These are phyloP conservation scores for Myotis yumanensis DNA, from an alignment of 2,113 vertebrate species.

Conservation along the genomic window DNA sequence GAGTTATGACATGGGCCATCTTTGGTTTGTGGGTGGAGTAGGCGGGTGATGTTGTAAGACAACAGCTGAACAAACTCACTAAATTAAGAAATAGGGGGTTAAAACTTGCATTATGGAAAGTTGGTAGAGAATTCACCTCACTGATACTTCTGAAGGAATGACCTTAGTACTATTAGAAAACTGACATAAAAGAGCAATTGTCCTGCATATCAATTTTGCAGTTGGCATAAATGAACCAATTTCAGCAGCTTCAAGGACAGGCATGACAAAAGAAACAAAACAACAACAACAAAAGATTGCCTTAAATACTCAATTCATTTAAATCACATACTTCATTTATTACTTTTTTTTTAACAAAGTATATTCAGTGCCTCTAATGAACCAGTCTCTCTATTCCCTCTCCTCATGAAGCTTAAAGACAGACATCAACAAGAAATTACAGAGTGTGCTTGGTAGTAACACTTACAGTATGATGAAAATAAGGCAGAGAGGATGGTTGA, in stretches of 20 bases:
- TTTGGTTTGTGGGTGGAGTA: conserved; percentile 29
- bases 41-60: neutral
- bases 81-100: conserved; percentile 56
- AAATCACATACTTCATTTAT: neutral
- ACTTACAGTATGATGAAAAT: neutral
- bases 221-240: neutral
- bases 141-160: neutral
- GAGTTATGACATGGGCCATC: neutral
- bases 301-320: neutral
- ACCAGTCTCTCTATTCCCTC: neutral
- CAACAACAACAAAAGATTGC: neutral
- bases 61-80: conserved; percentile 40
- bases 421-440: neutral
- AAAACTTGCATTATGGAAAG: neutral
- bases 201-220: neutral
- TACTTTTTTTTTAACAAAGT: neutral
- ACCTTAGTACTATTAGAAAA: neutral
- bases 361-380: neutral
- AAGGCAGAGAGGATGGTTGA: neutral
- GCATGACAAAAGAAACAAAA: neutral
- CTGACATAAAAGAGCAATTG: neutral
- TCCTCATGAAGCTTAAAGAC: neutral
- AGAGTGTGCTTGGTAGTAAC: neutral
- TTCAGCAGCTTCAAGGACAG: neutral
- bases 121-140: neutral